Evolutionary conservation across 2,888 invertebrate genomes (phyloP), one percentile per base, ranked within the genome.

Genomic region (Netelia fuscicornis): DNA sequence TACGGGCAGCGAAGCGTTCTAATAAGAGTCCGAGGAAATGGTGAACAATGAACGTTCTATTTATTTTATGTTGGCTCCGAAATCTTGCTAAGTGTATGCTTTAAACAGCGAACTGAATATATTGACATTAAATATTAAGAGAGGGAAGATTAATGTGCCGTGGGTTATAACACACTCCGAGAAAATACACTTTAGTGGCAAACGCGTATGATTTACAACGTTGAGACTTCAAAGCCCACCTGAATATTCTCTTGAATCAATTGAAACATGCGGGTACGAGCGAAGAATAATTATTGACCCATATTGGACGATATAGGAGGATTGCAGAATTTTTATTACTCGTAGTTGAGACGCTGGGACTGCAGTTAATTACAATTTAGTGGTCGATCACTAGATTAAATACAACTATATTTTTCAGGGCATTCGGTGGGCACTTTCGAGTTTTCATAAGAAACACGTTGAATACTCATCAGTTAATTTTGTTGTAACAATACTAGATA

Each of bases 1-100:
- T 54, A 64, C 42, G 13, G 54, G 3, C 25, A 37, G 54, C n/a
- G 11, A n/a, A 11, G 25, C 56, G 5, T 17, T 10, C 37, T 30
- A 52, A 10, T 20, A 2, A 54, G 25, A 52, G 37, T 48, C 52
- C 48, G 20, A n/a, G 37, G 70, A 64, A 54, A 58, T 58, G 25
- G 23, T 20, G 25, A 64, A 52, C 52, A 23, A 0, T 11, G 11
- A 71, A n/a, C 8, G 5, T n/a, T 30, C 25, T 17, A 13, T 74
- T 58, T 58, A 5, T 13, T 11, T 70, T 1, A 17, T n/a, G 64
- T 60, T 80, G 54, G 30, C 65, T 71, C 6, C 76, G 54, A 54
- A 44, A 70, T 72, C 54, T 87, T 88, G 86, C 76, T 83, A 87
- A 86, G 87, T 86, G 79, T 75, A 37, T 81, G 87, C 87, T 37